Base-by-base conservation (phyloP, 1,140 invertebrate species). In the Seison nebaliae region DNA sequence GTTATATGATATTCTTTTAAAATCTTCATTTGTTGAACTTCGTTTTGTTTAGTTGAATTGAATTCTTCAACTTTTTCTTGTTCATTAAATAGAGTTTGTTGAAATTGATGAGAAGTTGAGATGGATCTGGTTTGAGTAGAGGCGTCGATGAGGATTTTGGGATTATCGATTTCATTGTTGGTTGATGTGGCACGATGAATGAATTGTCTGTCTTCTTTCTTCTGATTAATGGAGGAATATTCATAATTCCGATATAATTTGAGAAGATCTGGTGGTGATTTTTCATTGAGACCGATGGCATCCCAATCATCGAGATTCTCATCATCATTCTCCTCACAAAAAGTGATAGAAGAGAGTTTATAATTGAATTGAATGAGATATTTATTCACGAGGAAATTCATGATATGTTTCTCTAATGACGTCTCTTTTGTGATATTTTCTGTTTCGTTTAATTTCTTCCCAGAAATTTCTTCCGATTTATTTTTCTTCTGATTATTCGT, bases 231-330 rank as follows among this genome's bases (percentile, higher is more conserved):
- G 1, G 43, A 43, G 44, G 55, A 52, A 15, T 49, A 50, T 12
- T 52, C 48, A 44, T 65, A 71, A 43, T 75, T 73, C 44, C 74
- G 64, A 50, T 77, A 80, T 20, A 81, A 58, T 22, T 70, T 68
- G 18, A 76, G 53, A 7, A 83, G 53, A 50, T 71, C 70, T 7
- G 73, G 67, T 16, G 76, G 77, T 48, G 75, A 70, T 2, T 74
- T 65, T 51, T 76, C 74, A 52, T 81, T 80, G 11, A 81, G 57
- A 2, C 77, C 76, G 37, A 64, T 60, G 62, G 80, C 75, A 60
- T 80, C 75, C 78, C 78, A 83, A 50, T 79, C 74, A 59, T 81
- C 78, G 66, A 81, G 79, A 63, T 83, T 76, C 69, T 74, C 45
- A 51, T 77, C 67, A 51, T 75, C 73, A 66, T 79, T 79, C 64